Percentiles rank a stretch among this genome's conserved stretches.
Conservation (phyloP, 2,888 invertebrate genomes). For the Aelia acuminata region DNA sequence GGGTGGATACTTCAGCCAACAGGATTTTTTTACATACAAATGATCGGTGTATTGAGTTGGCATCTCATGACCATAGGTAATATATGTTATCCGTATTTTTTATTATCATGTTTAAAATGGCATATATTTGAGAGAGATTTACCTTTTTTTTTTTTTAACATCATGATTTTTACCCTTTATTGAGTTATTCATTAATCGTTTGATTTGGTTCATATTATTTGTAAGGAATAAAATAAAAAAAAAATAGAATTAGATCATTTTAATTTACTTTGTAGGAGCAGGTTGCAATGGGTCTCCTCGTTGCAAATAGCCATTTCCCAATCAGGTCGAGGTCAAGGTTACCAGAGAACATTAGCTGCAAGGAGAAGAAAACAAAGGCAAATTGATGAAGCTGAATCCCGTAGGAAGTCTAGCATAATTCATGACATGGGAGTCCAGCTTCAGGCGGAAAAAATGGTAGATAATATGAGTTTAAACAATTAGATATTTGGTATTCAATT, state of each 20-base stretch:
- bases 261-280: constrained; percentile 72
- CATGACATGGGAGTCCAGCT: constrained; percentile 75
- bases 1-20: constrained; percentile 75
- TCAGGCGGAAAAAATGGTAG: constrained; percentile 79
- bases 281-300: constrained; percentile 84
- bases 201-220: too few relatives aligned
- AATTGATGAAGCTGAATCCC: constrained; percentile 73
- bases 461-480: constrained; percentile 69
- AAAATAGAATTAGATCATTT: neutral
- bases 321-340: constrained; percentile 79
- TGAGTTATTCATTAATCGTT: too few relatives aligned
- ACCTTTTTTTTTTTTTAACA: neutral
- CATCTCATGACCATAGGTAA: constrained; percentile 81
- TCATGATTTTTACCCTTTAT: too few relatives aligned
- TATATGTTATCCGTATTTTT: neutral
- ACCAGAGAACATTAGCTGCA: constrained; percentile 76
- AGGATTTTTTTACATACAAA: constrained; percentile 79
- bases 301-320: constrained; percentile 80
- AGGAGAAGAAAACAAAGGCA: constrained; percentile 72
- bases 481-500: too few relatives aligned
- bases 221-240: too few relatives aligned
- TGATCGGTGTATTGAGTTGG: constrained; percentile 81
- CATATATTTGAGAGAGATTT: neutral
- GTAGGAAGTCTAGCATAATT: constrained; percentile 73
- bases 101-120: neutral